Evolutionary conservation across 2,113 vertebrate species (phyloP).

Genomic region (Opisthocomus hoazin): DNA sequence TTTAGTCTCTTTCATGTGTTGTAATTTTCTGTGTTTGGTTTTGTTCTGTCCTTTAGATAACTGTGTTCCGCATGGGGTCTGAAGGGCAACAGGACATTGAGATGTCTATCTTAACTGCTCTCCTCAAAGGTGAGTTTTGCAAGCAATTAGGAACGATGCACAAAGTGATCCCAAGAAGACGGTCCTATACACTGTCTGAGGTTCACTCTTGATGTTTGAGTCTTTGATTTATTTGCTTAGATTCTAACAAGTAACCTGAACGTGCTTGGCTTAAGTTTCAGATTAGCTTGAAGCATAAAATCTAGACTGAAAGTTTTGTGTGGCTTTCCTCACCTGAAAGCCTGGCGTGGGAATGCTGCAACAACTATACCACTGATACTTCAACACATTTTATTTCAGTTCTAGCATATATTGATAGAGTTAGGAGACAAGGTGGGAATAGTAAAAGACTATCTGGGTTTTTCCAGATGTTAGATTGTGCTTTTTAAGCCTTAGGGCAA

Average conservation of each 20-base stretch:
- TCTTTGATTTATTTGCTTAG: not conserved
- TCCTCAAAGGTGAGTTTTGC: conserved; percentile 87
- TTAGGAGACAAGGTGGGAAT: not conserved
- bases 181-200: not conserved
- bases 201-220: not conserved
- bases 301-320: not conserved
- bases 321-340: not conserved
- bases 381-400: not conserved
- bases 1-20: not conserved
- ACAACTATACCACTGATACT: not conserved
- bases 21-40: not conserved
- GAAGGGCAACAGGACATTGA: conserved; percentile 96
- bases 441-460: not conserved
- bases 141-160: not conserved
- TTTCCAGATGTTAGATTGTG: not conserved
- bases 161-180: not conserved
- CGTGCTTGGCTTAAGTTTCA: not conserved
- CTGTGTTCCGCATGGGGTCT: conserved; percentile 95
- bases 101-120: conserved; percentile 96
- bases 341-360: not conserved
- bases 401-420: not conserved
- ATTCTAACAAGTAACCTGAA: not conserved
- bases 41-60: conserved; percentile 77
- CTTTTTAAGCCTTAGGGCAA: not conserved
- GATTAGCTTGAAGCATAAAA: not conserved